Base-by-base conservation (phyloP, 2,113 vertebrate genomes). In the Forbesichthys papilliferus region DNA sequence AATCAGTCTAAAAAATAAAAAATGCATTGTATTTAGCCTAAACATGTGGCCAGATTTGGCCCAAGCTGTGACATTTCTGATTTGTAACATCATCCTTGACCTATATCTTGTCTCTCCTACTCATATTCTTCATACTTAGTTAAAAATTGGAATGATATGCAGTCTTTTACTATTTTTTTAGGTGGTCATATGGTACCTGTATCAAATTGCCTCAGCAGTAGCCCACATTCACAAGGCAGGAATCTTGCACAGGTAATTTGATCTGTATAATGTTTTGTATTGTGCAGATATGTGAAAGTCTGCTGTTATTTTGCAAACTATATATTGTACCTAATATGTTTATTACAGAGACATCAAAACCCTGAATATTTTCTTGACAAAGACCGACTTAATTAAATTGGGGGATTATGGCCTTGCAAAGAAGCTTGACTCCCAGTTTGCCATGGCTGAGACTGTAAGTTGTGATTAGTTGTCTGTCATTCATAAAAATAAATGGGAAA, bases 321-420 rank as follows among this genome's bases (percentile, higher is more conserved):
- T 48, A 48, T 70, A 51, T 67, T 11, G n/a, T 14, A 5, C 12
- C 20, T 48, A 4, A 52, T 56, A 10, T 75, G 68, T 73, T 42
- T 71, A 48, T 55, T 66, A 3, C 86, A 99, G 98, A 91, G 98
- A 99, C 83, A 99, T 99, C 87, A 99, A 99, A 92, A 98, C 98
- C 47, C 92, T 98, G 88, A 99, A 99, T 90, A 99, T 99, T 90
- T 99, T 99, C 89, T 93, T 99, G 81, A 99, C 98, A 64, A 99
- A 99, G 86, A 96, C 97, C 69, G 95, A 98, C 88, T 93, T 99
- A 80, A 98, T 99, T 81, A 99, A 99, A 84, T 83, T 99, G 80
- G 98, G 98, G 9, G 98, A 99, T 85, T 99, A 99, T 72, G 98
- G 98, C 13, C 86, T 99, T 36, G 96, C 98, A 52, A 99, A 99